Base-by-base conservation (phyloP, 2,888 invertebrate genomes). In the Papilio gigon region DNA sequence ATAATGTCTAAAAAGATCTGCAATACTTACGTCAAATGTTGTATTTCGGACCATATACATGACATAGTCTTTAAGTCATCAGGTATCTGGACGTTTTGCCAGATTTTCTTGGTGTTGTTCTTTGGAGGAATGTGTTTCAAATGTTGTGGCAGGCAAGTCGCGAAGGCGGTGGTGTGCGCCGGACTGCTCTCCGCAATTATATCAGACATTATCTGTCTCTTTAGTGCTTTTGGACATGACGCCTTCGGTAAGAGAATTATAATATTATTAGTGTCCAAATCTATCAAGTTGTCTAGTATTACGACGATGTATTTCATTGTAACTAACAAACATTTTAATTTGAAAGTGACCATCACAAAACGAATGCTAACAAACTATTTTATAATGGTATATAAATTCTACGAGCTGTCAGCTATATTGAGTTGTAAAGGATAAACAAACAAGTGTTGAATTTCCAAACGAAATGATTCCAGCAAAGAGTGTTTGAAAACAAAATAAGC, bases 41-140 rank as follows among this genome's bases (percentile, higher is more conserved):
- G 90, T 53, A 95, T 93, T n/a, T 93, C 94, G 14, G 93, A 90
- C 94, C 94, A 95, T 1, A 95, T 93, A 58, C 89, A 88, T 0
- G 93, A 87, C 95, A 95, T 95, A 0, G 91, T 86, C 67, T 92
- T 89, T 20, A 95, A 80, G 56, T 94, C 93, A 62, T 92, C 85
- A 0, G 94, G 94, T 59, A 94, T 92, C 71, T 89, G 80, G 66
- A 93, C 93, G 9, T 87, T 80, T 35, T 93, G 79, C 95, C 94
- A 95, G 73, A 87, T 88, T 58, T 87, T 80, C 56, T 89, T 78
- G 0, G 93, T 92, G 37, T 91, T 88, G 79, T 93, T 93, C 37
- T 80, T 82, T 0, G 94, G 93, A 9, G 94, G 93, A 4, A 91
- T 77, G 69, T 92, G 92, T 73, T 92, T 91, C 79, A 93, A 77